phyloP scores from a whole-genome alignment of 2,797 vertebrate genomes.

The Nasua narica region DNA sequence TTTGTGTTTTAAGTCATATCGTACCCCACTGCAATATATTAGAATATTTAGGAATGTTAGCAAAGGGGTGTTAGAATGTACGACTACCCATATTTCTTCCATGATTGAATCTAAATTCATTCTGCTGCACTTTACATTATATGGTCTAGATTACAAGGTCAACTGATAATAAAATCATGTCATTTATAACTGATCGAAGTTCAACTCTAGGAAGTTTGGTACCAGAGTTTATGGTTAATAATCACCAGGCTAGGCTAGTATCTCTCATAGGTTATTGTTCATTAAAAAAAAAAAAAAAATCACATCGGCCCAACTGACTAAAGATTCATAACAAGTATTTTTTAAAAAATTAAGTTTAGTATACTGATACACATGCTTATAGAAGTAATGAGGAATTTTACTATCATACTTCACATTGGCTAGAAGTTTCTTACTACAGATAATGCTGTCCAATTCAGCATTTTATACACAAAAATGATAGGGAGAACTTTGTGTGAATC shows the following conservation, averaged over 20 bases:
- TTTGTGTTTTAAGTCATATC: neutral
- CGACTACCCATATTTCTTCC: neutral
- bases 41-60: neutral
- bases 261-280: neutral
- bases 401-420: neutral
- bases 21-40: neutral
- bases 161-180: neutral
- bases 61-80: neutral
- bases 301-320: neutral
- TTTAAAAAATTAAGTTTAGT: neutral
- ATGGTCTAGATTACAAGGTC: neutral
- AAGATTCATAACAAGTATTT: neutral
- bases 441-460: neutral
- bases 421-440: constrained; percentile 4
- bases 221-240: neutral
- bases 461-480: neutral
- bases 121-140: neutral
- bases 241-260: neutral
- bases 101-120: neutral
- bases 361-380: neutral
- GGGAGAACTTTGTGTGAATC: neutral
- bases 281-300: neutral
- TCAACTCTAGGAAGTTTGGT: neutral
- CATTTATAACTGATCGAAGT: neutral
- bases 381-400: neutral